Base-by-base conservation (phyloP, 2,888 invertebrate genomes). In the Ophioninae sp. region DNA sequence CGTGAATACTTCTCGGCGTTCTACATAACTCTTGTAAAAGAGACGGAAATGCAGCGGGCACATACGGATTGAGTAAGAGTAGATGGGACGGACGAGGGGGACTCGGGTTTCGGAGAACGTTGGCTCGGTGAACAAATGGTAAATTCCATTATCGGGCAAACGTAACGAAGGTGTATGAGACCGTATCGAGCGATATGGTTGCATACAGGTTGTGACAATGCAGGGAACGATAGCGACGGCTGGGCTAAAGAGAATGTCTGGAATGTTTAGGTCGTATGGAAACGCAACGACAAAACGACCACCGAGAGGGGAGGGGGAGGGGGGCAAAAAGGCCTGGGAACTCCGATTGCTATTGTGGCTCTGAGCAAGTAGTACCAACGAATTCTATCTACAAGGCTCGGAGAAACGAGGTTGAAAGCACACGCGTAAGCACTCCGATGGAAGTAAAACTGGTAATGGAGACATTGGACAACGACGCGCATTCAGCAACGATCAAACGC, bases 91-190 rank as follows among this genome's bases (percentile, higher is more conserved):
- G 9, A 23, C 30, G 63, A 44, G 39, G 22, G n/a, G 39, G 61
- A 22, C 17, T 58, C 39, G 41, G 37, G 61, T 68, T 37, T 63
- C 17, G 2, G 13, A 23, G 23, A 41, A 39, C 59, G 61, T 61
- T 13, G 2, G 39, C 6, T n/a, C 23, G 68, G 17, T 56, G 13
- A 22, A 63, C 41, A 41, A 83, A 72, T 79, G 23, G 80, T 51
- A 39, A 73, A 83, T 80, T 83, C 80, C 72, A 83, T 80, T 80
- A 80, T 83, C 80, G 68, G 64, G 59, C 41, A 30, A 61, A 13
- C 68, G 63, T 63, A 41, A 22, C 41, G 63, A 30, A 30, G 30
- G 2, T 30, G 30, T 30, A 30, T 30, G 30, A 30, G 30, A 30
- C 37, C 59, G 37, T 72, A 10, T 39, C 59, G 39, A 22, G 58